phyloP scores from a whole-genome alignment of 1,140 invertebrate genomes.

The Pinna nobilis region DNA sequence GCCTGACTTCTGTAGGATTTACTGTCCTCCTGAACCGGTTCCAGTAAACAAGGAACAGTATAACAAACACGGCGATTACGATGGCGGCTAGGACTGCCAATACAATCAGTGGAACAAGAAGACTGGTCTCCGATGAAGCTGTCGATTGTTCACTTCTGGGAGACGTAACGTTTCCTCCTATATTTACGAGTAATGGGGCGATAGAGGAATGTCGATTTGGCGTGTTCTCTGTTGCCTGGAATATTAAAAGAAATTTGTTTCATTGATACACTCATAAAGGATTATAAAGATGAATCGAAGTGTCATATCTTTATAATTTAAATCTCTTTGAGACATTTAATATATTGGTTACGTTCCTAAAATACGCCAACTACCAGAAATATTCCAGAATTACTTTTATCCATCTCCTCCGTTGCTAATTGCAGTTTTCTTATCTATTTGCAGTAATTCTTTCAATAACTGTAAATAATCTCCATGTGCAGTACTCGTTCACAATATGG shows the following conservation, averaged over 20 bases:
- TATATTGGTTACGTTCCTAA: too few relatives aligned
- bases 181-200: constrained; percentile 10
- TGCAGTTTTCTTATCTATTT: too few relatives aligned
- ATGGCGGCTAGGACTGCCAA: constrained; percentile 4
- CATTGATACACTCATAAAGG: background rate
- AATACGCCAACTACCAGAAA: too few relatives aligned
- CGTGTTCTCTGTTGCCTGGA: constrained; percentile 26
- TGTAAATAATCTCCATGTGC: too few relatives aligned
- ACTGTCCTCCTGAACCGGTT: constrained; percentile 17
- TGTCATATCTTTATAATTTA: too few relatives aligned
- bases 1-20: constrained; percentile 9
- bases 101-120: constrained; percentile 3
- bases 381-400: too few relatives aligned
- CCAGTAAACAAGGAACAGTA: constrained; percentile 5
- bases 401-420: too few relatives aligned
- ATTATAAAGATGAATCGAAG: too few relatives aligned
- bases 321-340: too few relatives aligned
- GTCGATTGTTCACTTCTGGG: background rate
- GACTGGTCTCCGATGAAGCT: background rate
- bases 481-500: too few relatives aligned
- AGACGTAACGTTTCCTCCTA: background rate
- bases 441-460: too few relatives aligned
- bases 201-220: background rate
- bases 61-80: constrained; percentile 4
- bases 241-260: background rate